Evolutionary conservation across 2,113 vertebrate species (phyloP), one percentile per base, ranked within the genome.

Genomic region (Microcebus jonahi): DNA sequence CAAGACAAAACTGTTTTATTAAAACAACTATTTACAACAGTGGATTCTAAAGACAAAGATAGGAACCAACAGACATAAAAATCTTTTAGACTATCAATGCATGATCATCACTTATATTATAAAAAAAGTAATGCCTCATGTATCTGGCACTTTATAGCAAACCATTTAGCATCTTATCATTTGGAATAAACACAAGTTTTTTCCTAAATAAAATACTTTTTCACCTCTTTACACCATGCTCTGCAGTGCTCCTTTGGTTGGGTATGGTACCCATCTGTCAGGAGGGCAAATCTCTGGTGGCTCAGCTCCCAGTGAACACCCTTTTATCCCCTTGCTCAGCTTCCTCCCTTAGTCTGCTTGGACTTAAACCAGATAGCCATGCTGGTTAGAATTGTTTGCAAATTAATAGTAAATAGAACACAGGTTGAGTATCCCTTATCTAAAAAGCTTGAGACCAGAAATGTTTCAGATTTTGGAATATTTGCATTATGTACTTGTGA

Each of bases 1-100:
- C 39, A 80, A 89, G 36, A 0, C 25, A 92, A 68, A 94, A 61
- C 21, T 82, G 15, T 31, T 92, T 94, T 75, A 90, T 83, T 45
- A 93, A 88, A 91, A 73, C 34, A 65, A 89, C 20, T 73, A 75
- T 63, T 83, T 83, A 53, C 23, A 86, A 31, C 63, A 27, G 9
- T 21, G 91, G 42, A 87, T 21, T 71, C 50, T 36, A n/a, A 95
- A 71, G 63, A 63, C 6, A 96, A 53, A 77, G 42, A 96, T 20
- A 63, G 12, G 15, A 48, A 92, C 70, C 53, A 68, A 91, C 27
- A 15, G 18, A 71, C 21, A 79, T 25, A 88, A 75, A 92, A 76
- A n/a, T 68, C 12, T 53, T 61, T 86, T 53, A 80, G 45, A 59
- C 36, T 75, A 82, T 68, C 76, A 91, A 65, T 57, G 36, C 8